Conservation (phyloP, 2,113 vertebrate genomes). For the Carassius gibelio region DNA sequence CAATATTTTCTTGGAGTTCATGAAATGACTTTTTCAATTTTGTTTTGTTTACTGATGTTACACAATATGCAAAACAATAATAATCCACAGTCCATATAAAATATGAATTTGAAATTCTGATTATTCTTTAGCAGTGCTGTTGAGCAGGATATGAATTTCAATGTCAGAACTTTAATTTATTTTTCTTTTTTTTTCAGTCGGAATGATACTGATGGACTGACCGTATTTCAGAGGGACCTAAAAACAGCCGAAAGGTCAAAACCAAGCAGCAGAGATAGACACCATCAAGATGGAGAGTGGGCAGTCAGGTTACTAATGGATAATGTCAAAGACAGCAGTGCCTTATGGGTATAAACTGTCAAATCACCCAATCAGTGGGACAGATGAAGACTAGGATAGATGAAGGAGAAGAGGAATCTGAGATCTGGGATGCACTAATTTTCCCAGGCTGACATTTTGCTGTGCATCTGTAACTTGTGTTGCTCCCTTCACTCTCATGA, state of each 20-base stretch:
- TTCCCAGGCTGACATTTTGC: neutral
- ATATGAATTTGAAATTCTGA: constrained; percentile 7
- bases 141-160: neutral
- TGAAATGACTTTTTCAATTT: neutral
- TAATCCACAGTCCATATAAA: neutral
- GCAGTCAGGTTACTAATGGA: constrained; percentile 11
- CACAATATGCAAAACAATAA: neutral
- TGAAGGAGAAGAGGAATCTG: neutral
- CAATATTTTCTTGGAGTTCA: neutral
- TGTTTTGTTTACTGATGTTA: neutral
- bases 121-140: neutral
- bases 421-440: neutral
- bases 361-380: constrained; percentile 11
- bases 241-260: neutral
- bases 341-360: constrained; percentile 29
- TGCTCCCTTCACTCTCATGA: neutral
- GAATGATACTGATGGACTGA: neutral
- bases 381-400: neutral
- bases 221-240: neutral
- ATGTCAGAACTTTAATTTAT: neutral
- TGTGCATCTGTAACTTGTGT: neutral
- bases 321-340: constrained; percentile 2
- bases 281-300: constrained; percentile 23
- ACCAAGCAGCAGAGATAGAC: constrained; percentile 5
- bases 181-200: neutral